Base-by-base conservation (phyloP, 2,113 vertebrate genomes). In the Hirundichthys speculiger region DNA sequence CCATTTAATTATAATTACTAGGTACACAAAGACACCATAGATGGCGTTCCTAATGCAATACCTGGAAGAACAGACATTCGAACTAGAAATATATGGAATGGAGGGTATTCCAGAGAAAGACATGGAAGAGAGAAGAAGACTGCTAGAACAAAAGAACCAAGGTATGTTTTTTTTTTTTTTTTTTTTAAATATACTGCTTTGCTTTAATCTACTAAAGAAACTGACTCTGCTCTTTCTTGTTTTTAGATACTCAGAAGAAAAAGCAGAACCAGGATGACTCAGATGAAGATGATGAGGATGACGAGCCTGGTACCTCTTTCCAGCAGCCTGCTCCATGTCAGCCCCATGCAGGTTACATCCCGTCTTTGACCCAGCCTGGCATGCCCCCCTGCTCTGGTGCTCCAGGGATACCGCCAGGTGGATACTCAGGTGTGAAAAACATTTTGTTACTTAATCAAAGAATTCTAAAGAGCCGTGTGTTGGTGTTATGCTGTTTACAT, bases 1-100 rank as follows among this genome's bases (percentile, higher is more conserved):
- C 6, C 2, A 3, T 16, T 19, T 62, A 0, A 30, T 7, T 18
- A 4, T 62, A 0, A 30, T 7, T 18, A 4, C 0, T 7, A 98
- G 96, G 96, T 98, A 6, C 96, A 98, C 86, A 98, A 98, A 88
- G 96, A 98, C 89, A 98, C 96, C 48, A 96, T 97, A 84, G 96
- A 97, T 78, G 95, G 94, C 48, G 95, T 98, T 86, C 96, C 96
- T 69, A 97, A 98, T 87, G 96, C 96, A 39, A 97, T 98, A 87
- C 96, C 96, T 2, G 96, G 96, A 70, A 94, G 96, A 89, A 96
- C 95, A 65, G 95, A 98, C 46, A 96, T 98, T 81, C n/a, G 96
- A 98, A 80, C 90, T 97, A 92, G 96, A 98, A 90, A 98, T 98
- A 60, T 97, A 98, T 66, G 96, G 96, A 64, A 98, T 98, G 96